Evolutionary conservation across 2,113 vertebrate genomes (phyloP).

Genomic region (Vidua chalybeata): DNA sequence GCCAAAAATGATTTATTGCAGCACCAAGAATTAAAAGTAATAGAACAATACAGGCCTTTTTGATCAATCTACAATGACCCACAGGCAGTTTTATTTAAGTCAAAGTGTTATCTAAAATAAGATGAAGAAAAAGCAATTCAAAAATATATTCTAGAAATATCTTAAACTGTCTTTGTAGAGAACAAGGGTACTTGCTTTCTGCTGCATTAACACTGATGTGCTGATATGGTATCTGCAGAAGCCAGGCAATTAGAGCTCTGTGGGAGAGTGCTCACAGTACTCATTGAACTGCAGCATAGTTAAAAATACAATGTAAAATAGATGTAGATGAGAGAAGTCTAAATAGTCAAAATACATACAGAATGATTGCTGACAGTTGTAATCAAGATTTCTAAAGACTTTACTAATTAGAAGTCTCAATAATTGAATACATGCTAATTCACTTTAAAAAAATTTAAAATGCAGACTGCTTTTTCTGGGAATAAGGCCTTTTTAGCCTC

Average conservation of each 20-base stretch:
- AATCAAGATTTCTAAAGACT: slow-evolving; percentile 3
- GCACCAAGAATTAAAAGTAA: slow-evolving; percentile 41
- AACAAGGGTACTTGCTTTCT: slow-evolving; percentile 33
- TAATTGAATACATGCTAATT: neutral
- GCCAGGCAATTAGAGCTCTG: slow-evolving; percentile 18
- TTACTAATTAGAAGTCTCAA: slow-evolving; percentile 18
- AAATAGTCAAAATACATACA: neutral
- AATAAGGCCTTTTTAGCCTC: neutral
- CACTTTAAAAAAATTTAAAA: neutral
- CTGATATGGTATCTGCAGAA: slow-evolving; percentile 1
- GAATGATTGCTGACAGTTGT: neutral
- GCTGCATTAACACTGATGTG: slow-evolving; percentile 32
- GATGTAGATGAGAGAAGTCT: neutral
- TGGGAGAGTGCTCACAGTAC: neutral
- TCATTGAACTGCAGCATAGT: neutral
- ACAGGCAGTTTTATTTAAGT: slow-evolving; percentile 59
- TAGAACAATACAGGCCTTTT: slow-evolving; percentile 3
- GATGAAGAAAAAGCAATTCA: slow-evolving; percentile 42
- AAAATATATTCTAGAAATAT: slow-evolving; percentile 32
- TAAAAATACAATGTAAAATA: neutral
- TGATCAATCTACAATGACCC: slow-evolving; percentile 27
- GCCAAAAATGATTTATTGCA: slow-evolving; percentile 45
- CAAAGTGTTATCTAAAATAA: slow-evolving; percentile 66
- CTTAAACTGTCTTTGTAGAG: slow-evolving; percentile 47
- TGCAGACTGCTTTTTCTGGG: neutral